These are phyloP conservation scores for Drosophila greeni DNA, from an alignment of 2,888 invertebrate genomes.

Conservation along the genomic window DNA sequence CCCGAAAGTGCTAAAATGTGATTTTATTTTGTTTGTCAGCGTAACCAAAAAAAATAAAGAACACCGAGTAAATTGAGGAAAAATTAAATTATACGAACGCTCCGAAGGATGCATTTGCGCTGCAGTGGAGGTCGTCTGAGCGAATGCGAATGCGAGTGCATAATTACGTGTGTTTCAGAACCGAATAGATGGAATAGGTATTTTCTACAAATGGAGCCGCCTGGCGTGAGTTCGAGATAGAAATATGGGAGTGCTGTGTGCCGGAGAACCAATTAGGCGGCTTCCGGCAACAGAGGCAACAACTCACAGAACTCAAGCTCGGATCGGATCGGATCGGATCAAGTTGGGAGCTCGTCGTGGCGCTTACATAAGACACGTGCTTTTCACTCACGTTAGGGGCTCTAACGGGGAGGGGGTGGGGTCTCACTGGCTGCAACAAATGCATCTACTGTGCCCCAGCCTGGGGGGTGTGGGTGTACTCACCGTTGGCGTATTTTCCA, in stretches of 20 bases:
- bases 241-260: conserved; percentile 34
- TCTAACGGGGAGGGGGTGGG: background rate
- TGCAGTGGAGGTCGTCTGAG: conserved; percentile 57
- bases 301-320: conserved; percentile 3
- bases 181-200: conserved; percentile 13
- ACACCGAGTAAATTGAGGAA: conserved; percentile 24
- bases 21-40: conserved; percentile 44
- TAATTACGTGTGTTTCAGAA: conserved; percentile 17
- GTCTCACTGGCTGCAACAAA: background rate
- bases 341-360: conserved; percentile 31
- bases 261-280: conserved; percentile 35
- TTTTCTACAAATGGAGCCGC: conserved; percentile 30
- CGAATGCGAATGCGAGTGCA: conserved; percentile 17
- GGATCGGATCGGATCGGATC: conserved; percentile 50
- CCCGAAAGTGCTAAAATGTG: conserved; percentile 64
- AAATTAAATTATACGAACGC: conserved; percentile 33
- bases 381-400: conserved; percentile 1
- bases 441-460: background rate
- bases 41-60: conserved; percentile 29
- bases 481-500: conserved; percentile 76
- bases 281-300: conserved; percentile 40
- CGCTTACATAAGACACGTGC: conserved; percentile 68
- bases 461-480: conserved; percentile 22
- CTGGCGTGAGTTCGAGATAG: conserved; percentile 22
- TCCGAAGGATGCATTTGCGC: conserved; percentile 32